Percentiles rank a stretch among this genome's conserved stretches.
Evolutionary conservation across 2,113 vertebrate species (phyloP).

Genomic region (Pedionomus torquatus): DNA sequence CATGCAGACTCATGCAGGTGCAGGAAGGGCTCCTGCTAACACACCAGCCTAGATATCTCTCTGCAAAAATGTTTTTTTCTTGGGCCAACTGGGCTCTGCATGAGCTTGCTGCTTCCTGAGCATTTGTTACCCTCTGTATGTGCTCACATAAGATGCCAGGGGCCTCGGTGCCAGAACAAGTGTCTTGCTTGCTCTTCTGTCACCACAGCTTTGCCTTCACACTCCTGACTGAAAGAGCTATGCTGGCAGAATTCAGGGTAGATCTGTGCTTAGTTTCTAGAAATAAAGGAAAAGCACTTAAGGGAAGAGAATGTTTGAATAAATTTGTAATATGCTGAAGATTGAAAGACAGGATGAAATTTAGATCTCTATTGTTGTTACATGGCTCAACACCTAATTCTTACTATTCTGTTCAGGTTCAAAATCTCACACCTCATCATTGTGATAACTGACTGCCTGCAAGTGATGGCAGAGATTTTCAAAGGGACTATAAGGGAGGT

Average conservation of each 20-base stretch:
- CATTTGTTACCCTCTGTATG: background rate
- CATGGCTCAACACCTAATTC: background rate
- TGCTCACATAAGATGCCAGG: constrained; percentile 9
- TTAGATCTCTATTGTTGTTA: background rate
- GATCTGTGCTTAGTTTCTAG: background rate
- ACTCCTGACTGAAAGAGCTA: constrained; percentile 46
- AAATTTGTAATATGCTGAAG: background rate
- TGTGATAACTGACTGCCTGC: background rate
- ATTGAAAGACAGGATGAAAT: constrained; percentile 23
- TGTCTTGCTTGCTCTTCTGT: constrained; percentile 51
- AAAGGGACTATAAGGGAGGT: background rate
- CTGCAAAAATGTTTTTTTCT: background rate
- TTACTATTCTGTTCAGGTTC: background rate
- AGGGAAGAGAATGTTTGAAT: constrained; percentile 37
- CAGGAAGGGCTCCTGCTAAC: background rate
- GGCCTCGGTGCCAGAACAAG: constrained; percentile 35
- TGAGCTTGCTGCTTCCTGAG: background rate
- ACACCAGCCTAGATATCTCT: background rate
- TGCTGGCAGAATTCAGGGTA: constrained; percentile 26
- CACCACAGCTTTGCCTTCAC: constrained; percentile 34
- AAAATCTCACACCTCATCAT: background rate
- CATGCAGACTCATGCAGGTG: rapidly evolving
- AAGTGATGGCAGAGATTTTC: background rate
- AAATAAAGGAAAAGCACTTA: constrained; percentile 54
- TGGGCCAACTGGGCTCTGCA: background rate